Conservation (phyloP, 2,888 invertebrate species). For the Caenorhabditis drosophilae region DNA sequence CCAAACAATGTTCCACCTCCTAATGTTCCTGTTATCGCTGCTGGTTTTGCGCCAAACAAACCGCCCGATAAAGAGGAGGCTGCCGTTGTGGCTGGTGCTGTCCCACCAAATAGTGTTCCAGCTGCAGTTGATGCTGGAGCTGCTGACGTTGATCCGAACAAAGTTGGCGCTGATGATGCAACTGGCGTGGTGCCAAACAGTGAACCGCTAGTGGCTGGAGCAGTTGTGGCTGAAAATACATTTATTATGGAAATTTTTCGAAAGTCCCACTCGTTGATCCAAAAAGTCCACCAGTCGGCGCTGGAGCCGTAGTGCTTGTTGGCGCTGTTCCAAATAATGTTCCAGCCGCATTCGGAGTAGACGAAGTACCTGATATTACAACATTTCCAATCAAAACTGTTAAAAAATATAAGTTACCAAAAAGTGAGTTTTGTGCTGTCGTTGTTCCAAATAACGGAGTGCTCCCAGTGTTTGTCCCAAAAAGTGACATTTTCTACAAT, state of each 20-base stretch:
- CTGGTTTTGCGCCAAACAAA: conserved; percentile 21
- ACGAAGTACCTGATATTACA: too few relatives aligned
- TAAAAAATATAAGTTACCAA: neutral
- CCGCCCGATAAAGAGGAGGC: conserved; percentile 18
- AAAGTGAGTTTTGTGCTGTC: conserved; percentile 3
- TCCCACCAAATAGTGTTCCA: conserved; percentile 32
- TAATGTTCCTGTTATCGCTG: conserved; percentile 5
- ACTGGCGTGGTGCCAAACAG: conserved; percentile 5
- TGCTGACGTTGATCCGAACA: conserved; percentile 34
- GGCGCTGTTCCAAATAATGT: conserved; percentile 32
- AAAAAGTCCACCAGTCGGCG: conserved; percentile 7
- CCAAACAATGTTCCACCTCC: too few relatives aligned
- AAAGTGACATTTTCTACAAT: conserved; percentile 28
- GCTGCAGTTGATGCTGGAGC: conserved; percentile 8
- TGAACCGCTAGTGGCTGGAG: conserved; percentile 2
- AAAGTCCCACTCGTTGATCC: conserved; percentile 10
- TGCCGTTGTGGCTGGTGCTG: conserved; percentile 14
- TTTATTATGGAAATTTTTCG: neutral
- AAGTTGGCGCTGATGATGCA: conserved; percentile 12
- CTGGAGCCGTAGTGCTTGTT: conserved; percentile 9
- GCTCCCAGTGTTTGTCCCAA: conserved; percentile 13
- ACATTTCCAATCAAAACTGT: too few relatives aligned
- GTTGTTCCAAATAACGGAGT: conserved; percentile 22
- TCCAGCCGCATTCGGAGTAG: neutral
- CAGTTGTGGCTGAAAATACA: conserved; percentile 1